Percentiles rank a stretch among this genome's conserved stretches.
Conservation (phyloP, 1,140 invertebrate species). For the Brachionus sp. region DNA sequence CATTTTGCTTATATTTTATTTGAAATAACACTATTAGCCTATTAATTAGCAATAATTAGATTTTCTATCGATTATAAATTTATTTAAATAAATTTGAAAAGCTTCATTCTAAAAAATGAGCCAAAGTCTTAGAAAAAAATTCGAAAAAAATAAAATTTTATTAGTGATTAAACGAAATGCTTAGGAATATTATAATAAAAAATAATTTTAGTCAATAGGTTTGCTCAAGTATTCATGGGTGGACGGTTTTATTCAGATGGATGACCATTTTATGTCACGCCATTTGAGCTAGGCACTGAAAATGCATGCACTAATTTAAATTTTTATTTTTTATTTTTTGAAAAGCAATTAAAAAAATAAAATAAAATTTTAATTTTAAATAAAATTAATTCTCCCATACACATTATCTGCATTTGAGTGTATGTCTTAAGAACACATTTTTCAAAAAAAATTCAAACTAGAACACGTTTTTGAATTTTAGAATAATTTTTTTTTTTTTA, state of each 20-base stretch:
- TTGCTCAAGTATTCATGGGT: no score
- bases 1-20: not conserved
- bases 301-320: no score
- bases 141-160: no score
- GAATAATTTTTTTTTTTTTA: not conserved
- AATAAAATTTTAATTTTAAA: not conserved
- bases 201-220: no score
- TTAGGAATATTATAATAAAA: no score
- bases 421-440: not conserved
- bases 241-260: no score
- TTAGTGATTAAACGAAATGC: no score
- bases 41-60: not conserved
- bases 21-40: not conserved
- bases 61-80: not conserved
- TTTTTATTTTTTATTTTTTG: not conserved
- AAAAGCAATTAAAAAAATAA: not conserved
- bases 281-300: no score
- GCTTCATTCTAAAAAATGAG: no score
- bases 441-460: not conserved
- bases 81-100: not conserved
- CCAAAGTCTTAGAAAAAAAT: no score
- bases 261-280: no score
- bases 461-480: not conserved
- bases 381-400: not conserved
- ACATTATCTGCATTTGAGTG: not conserved